These are phyloP conservation scores for Geophilus truncorum DNA, from an alignment of 2,888 invertebrate genomes.

Conservation along the genomic window DNA sequence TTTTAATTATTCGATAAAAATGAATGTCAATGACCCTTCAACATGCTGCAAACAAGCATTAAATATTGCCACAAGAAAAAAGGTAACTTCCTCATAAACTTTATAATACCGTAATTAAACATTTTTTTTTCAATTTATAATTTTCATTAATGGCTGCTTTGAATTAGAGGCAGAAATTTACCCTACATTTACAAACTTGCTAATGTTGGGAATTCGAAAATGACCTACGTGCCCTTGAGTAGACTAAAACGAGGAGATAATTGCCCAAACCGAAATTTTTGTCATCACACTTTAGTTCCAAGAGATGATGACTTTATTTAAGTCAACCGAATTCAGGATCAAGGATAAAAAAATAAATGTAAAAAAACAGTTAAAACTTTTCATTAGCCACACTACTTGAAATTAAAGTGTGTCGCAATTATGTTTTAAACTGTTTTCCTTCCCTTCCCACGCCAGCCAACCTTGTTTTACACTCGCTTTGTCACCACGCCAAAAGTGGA, in stretches of 20 bases:
- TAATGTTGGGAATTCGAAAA: no score
- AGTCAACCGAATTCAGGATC: no score
- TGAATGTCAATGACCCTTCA: constrained; percentile 7
- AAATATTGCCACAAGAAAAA: not conserved
- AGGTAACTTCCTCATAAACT: not conserved
- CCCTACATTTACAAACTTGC: no score
- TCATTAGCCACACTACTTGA: not conserved
- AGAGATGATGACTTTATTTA: not conserved
- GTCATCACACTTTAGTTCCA: not conserved
- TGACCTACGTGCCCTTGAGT: not conserved
- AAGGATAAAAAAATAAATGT: no score
- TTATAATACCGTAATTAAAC: not conserved
- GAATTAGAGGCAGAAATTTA: not conserved
- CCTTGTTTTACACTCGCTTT: not conserved
- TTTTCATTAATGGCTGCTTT: not conserved
- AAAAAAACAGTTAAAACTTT: not conserved
- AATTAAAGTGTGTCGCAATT: not conserved
- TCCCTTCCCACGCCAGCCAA: not conserved
- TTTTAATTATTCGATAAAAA: not conserved
- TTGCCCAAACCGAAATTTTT: not conserved
- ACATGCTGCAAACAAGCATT: not conserved
- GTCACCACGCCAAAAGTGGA: not conserved
- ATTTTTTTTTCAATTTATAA: not conserved
- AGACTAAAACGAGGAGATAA: not conserved
- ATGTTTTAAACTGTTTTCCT: not conserved